A percentile compares a stretch with the other conserved stretches of the same genome.
phyloP scores from a whole-genome alignment of 2,888 invertebrate genomes.

The Meghimatium bilineatum region DNA sequence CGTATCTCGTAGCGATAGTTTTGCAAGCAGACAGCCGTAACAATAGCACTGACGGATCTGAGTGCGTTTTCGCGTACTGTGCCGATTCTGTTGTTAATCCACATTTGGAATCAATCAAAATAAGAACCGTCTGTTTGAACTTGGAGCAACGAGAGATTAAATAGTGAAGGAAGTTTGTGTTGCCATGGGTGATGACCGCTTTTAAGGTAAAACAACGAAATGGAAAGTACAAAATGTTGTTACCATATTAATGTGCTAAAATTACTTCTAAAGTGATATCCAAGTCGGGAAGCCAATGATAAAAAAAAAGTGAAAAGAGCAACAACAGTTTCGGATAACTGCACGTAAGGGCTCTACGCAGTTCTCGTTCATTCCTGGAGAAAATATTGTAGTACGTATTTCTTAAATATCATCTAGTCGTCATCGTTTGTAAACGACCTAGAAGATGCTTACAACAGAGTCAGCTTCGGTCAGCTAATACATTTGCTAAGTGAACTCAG shows the following conservation, averaged over 20 bases:
- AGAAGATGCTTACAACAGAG: too few species aligned
- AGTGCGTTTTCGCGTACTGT: slow-evolving; percentile 37
- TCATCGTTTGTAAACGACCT: too few species aligned
- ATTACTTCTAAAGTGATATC: background rate
- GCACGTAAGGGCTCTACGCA: too few species aligned
- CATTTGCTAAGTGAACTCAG: too few species aligned
- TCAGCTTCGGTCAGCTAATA: too few species aligned
- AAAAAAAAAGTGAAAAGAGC: too few species aligned
- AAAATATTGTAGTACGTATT: too few species aligned
- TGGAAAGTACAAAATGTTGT: slow-evolving; percentile 26
- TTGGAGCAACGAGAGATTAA: slow-evolving; percentile 25
- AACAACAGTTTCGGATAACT: too few species aligned
- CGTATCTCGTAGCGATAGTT: slow-evolving; percentile 24
- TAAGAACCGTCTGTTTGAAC: background rate
- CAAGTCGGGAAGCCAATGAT: background rate
- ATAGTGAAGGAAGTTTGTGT: background rate
- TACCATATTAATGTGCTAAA: background rate
- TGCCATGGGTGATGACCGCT: background rate
- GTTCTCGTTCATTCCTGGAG: too few species aligned
- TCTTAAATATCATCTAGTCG: too few species aligned
- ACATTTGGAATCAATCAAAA: slow-evolving; percentile 38
- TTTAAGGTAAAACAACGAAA: background rate
- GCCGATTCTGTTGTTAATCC: slow-evolving; percentile 20
- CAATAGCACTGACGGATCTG: slow-evolving; percentile 43
- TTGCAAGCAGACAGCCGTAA: slow-evolving; percentile 34